phyloP scores from a whole-genome alignment of 2,888 invertebrate genomes.

The Agrotis ipsilon region DNA sequence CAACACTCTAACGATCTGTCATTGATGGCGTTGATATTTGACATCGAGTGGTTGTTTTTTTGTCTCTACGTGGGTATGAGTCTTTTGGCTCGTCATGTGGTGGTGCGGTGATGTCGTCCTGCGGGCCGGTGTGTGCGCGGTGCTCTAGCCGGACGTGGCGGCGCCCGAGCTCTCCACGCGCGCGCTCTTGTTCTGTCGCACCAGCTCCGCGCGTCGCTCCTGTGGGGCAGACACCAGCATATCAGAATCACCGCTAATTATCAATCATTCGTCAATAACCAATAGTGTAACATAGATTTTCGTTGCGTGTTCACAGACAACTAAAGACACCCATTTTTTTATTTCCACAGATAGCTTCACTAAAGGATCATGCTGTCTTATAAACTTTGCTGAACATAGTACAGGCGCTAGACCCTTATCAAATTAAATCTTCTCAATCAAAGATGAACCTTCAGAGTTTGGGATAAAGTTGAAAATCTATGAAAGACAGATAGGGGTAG shows the following conservation, averaged over 20 bases:
- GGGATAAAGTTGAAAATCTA: no score
- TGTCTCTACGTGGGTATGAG: conserved; percentile 42
- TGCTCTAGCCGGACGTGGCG: conserved; percentile 83
- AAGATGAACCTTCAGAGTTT: no score
- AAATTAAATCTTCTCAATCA: no score
- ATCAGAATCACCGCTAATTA: not conserved
- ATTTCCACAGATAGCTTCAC: no score
- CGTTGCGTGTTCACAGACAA: no score
- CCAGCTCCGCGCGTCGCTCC: conserved; percentile 97
- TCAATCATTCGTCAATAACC: no score
- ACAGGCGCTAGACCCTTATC: no score
- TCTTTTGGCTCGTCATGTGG: conserved; percentile 56
- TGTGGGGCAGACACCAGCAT: conserved; percentile 77
- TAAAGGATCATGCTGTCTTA: no score
- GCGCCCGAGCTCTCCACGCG: conserved; percentile 91
- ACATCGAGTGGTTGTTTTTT: conserved; percentile 32
- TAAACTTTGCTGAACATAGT: no score
- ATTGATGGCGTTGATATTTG: conserved; percentile 37
- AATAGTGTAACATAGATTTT: no score
- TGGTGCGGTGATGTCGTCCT: conserved; percentile 39
- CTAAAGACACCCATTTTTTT: no score
- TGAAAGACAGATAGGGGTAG: no score
- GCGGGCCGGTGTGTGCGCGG: conserved; percentile 54
- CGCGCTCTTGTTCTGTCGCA: conserved; percentile 97
- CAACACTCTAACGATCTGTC: conserved; percentile 57